Evolutionary conservation across 2,113 vertebrate genomes (phyloP).

Genomic region (Emydura subglobosa): DNA sequence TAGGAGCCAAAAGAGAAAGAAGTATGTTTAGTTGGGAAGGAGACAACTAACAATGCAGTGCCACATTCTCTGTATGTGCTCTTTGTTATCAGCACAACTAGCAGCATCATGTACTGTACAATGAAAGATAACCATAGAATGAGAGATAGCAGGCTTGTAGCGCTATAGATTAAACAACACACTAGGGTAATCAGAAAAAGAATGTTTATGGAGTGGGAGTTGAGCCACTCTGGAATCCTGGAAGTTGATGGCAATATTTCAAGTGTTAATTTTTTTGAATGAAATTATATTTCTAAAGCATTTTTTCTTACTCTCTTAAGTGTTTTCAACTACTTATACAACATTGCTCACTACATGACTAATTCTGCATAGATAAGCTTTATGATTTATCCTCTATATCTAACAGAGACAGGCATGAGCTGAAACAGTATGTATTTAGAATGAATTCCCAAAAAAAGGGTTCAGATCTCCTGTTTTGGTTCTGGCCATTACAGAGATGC

Average conservation of each 20-base stretch:
- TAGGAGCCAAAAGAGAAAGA: constrained; percentile 61
- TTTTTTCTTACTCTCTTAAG: background rate
- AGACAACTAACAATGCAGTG: constrained; percentile 70
- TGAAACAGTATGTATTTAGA: background rate
- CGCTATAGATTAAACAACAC: constrained; percentile 76
- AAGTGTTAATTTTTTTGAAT: constrained; percentile 57
- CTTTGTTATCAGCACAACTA: constrained; percentile 73
- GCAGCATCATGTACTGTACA: constrained; percentile 66
- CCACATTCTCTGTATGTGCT: constrained; percentile 64
- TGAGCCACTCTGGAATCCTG: constrained; percentile 30
- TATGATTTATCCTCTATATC: background rate
- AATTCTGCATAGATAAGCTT: background rate
- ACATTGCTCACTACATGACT: rapidly evolving
- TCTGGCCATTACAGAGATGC: background rate
- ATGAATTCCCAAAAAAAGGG: background rate
- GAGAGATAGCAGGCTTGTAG: constrained; percentile 71
- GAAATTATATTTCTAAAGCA: background rate
- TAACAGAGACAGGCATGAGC: background rate
- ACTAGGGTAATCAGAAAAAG: constrained; percentile 68
- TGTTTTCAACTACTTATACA: background rate
- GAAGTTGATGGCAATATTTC: constrained; percentile 43
- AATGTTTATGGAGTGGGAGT: constrained; percentile 37
- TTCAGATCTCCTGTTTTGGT: background rate
- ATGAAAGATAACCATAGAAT: constrained; percentile 71
- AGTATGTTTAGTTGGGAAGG: constrained; percentile 60